phyloP scores from a whole-genome alignment of 2,797 vertebrate genomes.

The Syngnathus rostellatus region DNA sequence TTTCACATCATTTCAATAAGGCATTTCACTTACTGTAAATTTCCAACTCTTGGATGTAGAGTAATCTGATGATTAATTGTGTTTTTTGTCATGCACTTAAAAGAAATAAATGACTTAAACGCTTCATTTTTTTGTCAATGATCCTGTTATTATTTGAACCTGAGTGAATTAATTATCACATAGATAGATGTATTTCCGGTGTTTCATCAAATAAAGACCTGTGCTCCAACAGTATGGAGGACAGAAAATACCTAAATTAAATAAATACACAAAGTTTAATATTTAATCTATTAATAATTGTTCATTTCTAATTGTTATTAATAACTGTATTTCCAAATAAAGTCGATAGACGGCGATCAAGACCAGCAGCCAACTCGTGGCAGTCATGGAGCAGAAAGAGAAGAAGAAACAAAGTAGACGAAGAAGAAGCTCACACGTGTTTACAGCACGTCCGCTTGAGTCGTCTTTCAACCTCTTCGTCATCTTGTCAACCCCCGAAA shows the following conservation, averaged over 20 bases:
- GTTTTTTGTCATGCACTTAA: too few relatives aligned
- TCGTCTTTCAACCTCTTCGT: conserved; percentile 20
- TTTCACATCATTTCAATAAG: not conserved
- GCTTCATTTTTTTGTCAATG: not conserved
- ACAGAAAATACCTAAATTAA: too few relatives aligned
- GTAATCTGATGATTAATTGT: too few relatives aligned
- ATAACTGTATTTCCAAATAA: not conserved
- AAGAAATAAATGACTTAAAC: not conserved
- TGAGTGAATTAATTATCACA: not conserved
- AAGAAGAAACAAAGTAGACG: not conserved
- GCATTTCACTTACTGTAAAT: not conserved
- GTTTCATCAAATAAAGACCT: not conserved
- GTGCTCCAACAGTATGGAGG: too few relatives aligned
- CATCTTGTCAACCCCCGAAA: not conserved
- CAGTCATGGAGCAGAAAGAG: conserved; percentile 7
- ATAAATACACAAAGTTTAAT: too few relatives aligned
- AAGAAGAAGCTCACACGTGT: conserved; percentile 60
- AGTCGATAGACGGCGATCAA: conserved; percentile 24
- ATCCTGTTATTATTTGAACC: not conserved
- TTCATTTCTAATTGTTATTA: too few relatives aligned
- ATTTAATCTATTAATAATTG: too few relatives aligned
- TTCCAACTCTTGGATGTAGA: too few relatives aligned
- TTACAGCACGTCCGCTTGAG: conserved; percentile 41
- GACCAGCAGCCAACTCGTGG: not conserved
- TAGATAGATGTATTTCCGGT: not conserved